Evolutionary conservation across 1,140 invertebrate species (phyloP).

Genomic region (Drosophila kanapiae): DNA sequence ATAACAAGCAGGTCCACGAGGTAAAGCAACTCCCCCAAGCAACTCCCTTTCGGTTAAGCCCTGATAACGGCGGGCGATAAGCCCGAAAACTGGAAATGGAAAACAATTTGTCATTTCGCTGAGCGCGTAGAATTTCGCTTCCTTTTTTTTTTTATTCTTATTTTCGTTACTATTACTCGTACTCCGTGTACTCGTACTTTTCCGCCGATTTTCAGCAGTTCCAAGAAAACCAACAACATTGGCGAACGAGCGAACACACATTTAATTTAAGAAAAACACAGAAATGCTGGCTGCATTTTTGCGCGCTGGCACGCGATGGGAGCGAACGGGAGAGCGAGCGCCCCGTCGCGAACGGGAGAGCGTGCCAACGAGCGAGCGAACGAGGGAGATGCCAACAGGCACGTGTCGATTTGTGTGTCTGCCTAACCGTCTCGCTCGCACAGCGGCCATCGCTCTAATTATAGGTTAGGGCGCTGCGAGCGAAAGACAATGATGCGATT

Average conservation of each 20-base stretch:
- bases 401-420: conserved; percentile 26
- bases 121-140: conserved; percentile 29
- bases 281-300: conserved; percentile 25
- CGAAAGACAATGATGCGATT: conserved; percentile 58
- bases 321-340: background rate
- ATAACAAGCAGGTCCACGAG: conserved; percentile 1
- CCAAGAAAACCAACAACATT: conserved; percentile 35
- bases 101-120: conserved; percentile 52
- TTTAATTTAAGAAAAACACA: conserved; percentile 40
- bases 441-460: conserved; percentile 85
- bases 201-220: conserved; percentile 18
- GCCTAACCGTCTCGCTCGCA: conserved; percentile 52
- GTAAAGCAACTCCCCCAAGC: background rate
- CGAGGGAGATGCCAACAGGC: conserved; percentile 38
- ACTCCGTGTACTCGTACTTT: background rate
- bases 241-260: background rate
- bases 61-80: conserved; percentile 20
- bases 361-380: background rate
- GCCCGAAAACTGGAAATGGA: conserved; percentile 32
- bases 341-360: background rate
- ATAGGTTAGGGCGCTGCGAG: conserved; percentile 68
- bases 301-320: conserved; percentile 22
- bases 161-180: background rate
- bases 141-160: background rate
- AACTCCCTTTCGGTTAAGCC: conserved; percentile 14